Conservation (phyloP, 2,113 vertebrate genomes). For the Sorex araneus region DNA sequence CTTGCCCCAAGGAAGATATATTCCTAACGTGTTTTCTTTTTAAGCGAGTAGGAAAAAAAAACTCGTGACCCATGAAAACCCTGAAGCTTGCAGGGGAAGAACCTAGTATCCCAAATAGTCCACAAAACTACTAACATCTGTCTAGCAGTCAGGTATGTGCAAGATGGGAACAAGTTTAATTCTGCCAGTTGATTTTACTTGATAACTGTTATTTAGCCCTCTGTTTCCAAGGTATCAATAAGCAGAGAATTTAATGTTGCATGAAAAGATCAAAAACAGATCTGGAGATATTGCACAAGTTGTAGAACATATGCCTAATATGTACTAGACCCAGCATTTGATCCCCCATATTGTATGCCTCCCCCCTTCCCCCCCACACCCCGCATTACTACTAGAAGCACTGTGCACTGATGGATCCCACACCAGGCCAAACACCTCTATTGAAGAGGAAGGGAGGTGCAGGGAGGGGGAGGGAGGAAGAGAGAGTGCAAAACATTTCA, state of each 20-base stretch:
- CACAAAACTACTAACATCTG: background rate
- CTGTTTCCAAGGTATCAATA: background rate
- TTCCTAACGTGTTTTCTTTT: background rate
- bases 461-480: background rate
- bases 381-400: no score
- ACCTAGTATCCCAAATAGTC: background rate
- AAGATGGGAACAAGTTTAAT: background rate
- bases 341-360: no score
- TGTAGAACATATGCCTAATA: no score
- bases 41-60: background rate
- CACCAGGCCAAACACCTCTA: no score
- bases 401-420: no score
- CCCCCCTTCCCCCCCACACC: no score
- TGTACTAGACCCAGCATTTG: no score
- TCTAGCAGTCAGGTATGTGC: background rate
- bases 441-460: no score
- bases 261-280: no score
- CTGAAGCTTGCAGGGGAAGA: background rate
- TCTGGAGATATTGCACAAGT: no score
- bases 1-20: background rate
- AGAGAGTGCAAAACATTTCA: background rate
- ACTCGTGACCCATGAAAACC: background rate
- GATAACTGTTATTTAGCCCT: background rate
- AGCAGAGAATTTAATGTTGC: constrained; percentile 10
- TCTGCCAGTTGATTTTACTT: background rate